A percentile compares a stretch with the other conserved stretches of the same genome.
Conservation (phyloP, 2,888 invertebrate species). For the Polyploca ridens region DNA sequence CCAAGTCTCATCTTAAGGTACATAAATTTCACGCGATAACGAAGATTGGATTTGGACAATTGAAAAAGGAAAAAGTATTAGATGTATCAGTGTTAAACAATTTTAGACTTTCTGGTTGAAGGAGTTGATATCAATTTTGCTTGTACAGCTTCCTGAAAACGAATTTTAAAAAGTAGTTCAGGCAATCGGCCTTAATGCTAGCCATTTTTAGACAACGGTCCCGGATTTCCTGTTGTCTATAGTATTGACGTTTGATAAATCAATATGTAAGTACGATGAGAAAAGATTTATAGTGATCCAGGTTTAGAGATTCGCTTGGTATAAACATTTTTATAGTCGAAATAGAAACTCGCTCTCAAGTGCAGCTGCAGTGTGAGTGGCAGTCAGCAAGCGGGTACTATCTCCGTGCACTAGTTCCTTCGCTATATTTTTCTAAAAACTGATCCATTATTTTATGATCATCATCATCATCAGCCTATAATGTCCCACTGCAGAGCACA, state of each 20-base stretch:
- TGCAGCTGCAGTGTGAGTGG: no score
- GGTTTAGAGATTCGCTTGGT: neutral
- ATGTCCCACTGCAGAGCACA: no score
- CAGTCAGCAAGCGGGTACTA: no score
- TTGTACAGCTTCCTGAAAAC: neutral
- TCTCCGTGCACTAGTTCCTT: neutral
- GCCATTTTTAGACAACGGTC: constrained; percentile 1
- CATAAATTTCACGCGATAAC: constrained; percentile 11
- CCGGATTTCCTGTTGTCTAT: neutral
- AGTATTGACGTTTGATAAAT: constrained; percentile 2
- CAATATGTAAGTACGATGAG: neutral
- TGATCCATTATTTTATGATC: no score
- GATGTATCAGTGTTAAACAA: neutral
- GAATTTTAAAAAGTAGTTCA: constrained; percentile 8
- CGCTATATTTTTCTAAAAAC: neutral
- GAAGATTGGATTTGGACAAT: constrained; percentile 12
- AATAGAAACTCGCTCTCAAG: no score
- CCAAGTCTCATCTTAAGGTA: constrained; percentile 9
- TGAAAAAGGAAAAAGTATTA: constrained; percentile 1
- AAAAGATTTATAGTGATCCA: neutral
- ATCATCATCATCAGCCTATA: no score
- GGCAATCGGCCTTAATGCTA: constrained; percentile 6
- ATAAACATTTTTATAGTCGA: no score
- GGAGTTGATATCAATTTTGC: constrained; percentile 4
- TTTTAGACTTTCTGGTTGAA: neutral